These are phyloP conservation scores for Periophthalmus magnuspinnatus DNA, from an alignment of 2,797 vertebrate genomes.

Conservation along the genomic window DNA sequence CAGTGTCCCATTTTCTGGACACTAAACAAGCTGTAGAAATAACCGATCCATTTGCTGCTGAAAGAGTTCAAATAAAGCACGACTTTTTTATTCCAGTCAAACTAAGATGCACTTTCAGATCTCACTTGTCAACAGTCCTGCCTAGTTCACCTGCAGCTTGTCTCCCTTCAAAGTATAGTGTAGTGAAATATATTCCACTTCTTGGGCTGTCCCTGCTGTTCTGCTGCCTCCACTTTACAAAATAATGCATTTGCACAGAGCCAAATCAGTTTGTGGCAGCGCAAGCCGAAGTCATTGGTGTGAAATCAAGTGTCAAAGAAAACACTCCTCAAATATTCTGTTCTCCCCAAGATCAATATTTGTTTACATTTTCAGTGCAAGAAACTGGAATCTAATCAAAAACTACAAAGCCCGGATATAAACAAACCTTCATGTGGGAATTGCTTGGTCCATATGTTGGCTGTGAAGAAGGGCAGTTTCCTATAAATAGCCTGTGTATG, in stretches of 20 bases:
- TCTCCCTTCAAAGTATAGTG: background rate
- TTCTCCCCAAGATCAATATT: constrained; percentile 44
- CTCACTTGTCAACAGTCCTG: background rate
- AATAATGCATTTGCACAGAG: constrained; percentile 11
- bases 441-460: constrained; percentile 32
- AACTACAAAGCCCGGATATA: background rate
- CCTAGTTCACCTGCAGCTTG: background rate
- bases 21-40: background rate
- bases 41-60: background rate
- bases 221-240: constrained; percentile 4
- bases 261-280: constrained; percentile 3
- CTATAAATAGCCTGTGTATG: background rate
- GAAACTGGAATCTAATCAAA: constrained; percentile 16
- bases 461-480: background rate
- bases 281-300: constrained; percentile 13
- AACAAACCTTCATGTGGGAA: constrained; percentile 22
- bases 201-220: background rate
- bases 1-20: background rate
- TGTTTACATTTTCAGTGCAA: constrained; percentile 26
- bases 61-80: background rate
- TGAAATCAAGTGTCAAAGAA: constrained; percentile 27
- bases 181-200: background rate
- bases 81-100: constrained; percentile 3
- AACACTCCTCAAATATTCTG: constrained; percentile 44
- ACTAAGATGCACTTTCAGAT: background rate